phyloP scores from a whole-genome alignment of 2,888 invertebrate genomes.

The Halocaridina rubra region DNA sequence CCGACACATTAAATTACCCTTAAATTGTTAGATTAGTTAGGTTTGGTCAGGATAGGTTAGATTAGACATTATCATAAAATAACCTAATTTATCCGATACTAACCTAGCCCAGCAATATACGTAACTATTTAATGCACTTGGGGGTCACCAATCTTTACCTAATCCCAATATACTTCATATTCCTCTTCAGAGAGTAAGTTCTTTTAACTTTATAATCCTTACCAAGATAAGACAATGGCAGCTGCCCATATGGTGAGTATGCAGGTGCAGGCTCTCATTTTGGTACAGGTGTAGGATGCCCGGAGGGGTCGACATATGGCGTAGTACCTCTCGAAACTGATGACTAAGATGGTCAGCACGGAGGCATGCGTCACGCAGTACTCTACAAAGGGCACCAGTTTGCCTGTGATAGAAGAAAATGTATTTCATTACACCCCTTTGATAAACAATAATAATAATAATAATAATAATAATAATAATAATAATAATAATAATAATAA shows the following conservation, averaged over 20 bases:
- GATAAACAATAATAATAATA: neutral
- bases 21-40: no score
- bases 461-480: neutral
- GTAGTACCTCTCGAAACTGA: slow-evolving; percentile 74
- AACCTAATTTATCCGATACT: no score
- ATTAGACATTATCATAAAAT: no score
- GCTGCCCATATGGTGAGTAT: slow-evolving; percentile 53
- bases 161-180: neutral
- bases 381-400: slow-evolving; percentile 68
- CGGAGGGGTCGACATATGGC: slow-evolving; percentile 93
- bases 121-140: no score
- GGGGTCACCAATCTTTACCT: no score
- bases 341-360: slow-evolving; percentile 68
- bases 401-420: slow-evolving; percentile 66
- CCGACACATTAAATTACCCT: no score
- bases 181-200: no score
- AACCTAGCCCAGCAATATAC: no score
- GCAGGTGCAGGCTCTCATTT: slow-evolving; percentile 76
- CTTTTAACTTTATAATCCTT: no score
- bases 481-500: neutral
- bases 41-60: no score
- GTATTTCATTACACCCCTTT: no score
- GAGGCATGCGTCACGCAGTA: slow-evolving; percentile 67
- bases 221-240: slow-evolving; percentile 35
- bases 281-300: slow-evolving; percentile 90